Percentiles rank a stretch among this genome's conserved stretches.
phyloP scores from a whole-genome alignment of 1,140 invertebrate species.

The Papilio machaon region DNA sequence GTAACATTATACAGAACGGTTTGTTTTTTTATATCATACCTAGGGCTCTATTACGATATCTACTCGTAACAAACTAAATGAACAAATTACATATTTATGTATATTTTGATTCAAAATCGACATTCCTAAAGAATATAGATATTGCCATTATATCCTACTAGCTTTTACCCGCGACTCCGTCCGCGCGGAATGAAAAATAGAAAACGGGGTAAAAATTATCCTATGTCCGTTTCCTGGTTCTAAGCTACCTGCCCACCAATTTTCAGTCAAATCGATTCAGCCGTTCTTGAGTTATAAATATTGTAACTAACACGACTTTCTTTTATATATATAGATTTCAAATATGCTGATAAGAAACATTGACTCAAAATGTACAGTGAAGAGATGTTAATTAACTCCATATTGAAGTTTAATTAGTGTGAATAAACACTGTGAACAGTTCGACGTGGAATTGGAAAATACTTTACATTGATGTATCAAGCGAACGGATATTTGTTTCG shows the following conservation, averaged over 20 bases:
- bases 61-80: neutral
- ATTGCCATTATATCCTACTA: no score
- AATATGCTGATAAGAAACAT: neutral
- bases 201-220: no score
- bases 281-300: no score
- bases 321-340: no score
- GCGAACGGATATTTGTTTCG: conserved; percentile 18
- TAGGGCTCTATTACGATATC: neutral
- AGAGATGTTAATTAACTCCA: neutral
- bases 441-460: neutral
- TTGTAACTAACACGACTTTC: no score
- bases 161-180: no score
- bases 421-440: conserved; percentile 16
- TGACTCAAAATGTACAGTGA: neutral
- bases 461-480: conserved; percentile 1
- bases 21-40: neutral
- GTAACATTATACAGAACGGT: conserved; percentile 8
- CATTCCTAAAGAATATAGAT: no score
- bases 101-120: neutral
- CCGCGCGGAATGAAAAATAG: no score
- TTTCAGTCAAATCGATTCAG: no score
- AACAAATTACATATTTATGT: neutral
- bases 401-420: conserved; percentile 1
- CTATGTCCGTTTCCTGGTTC: no score
- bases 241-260: no score